Conservation (phyloP, 2,888 invertebrate genomes). For the Ectropis crepuscularia region DNA sequence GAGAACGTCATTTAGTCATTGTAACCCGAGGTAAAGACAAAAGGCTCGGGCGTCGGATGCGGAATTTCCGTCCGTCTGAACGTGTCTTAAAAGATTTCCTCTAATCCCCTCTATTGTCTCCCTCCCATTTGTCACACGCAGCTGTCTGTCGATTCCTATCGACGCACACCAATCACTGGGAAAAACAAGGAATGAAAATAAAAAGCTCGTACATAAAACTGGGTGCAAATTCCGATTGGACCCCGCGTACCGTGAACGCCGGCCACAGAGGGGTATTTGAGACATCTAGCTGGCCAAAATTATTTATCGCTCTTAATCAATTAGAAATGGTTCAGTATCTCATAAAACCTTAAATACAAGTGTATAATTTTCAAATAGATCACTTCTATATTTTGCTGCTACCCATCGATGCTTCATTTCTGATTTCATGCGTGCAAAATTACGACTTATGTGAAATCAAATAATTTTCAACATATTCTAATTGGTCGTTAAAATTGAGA, state of each 20-base stretch:
- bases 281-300: too few relatives aligned
- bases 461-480: too few relatives aligned
- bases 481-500: too few relatives aligned
- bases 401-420: too few relatives aligned
- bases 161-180: slow-evolving; percentile 34
- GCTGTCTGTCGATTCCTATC: slow-evolving; percentile 47
- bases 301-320: too few relatives aligned
- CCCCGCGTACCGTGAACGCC: slow-evolving; percentile 51
- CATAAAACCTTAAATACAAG: too few relatives aligned
- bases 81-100: slow-evolving; percentile 34
- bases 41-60: slow-evolving; percentile 16
- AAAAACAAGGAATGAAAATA: slow-evolving; percentile 31
- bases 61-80: slow-evolving; percentile 30
- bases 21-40: slow-evolving; percentile 16
- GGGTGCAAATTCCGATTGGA: slow-evolving; percentile 50
- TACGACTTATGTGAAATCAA: too few relatives aligned
- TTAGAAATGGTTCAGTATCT: too few relatives aligned
- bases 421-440: too few relatives aligned
- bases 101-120: slow-evolving; percentile 35
- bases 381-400: too few relatives aligned
- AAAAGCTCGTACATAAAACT: slow-evolving; percentile 22
- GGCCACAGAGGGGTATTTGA: too few relatives aligned
- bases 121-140: slow-evolving; percentile 48
- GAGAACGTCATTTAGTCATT: slow-evolving; percentile 15
- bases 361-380: too few relatives aligned